Evolutionary conservation across 2,888 invertebrate species (phyloP), one percentile per base, ranked within the genome.

Genomic region (Callinectes sapidus): DNA sequence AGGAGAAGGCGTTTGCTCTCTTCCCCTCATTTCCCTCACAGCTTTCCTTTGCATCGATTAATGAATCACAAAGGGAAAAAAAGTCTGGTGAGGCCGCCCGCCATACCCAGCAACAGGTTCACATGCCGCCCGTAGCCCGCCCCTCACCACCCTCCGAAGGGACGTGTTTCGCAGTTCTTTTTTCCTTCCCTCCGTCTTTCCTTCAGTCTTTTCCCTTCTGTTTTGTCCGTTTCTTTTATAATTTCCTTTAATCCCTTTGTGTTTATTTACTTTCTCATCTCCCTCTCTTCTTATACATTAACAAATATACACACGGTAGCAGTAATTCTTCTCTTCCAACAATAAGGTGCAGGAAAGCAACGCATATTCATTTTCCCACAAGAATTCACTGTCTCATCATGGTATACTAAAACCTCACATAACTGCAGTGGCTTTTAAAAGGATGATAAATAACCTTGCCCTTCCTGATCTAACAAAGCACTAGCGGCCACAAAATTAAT

Each of bases 61-160:
- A 71, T 71, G 71, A 71, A 71, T 71, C 28, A 71, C 71, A 71
- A 71, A 71, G 28, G 71, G 5, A 39, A 28, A 71, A 10, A 71
- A 10, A 71, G n/a, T 71, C 71, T 28, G 28, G 5, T 28, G 71
- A 71, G 71, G 71, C 71, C 71, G 28, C 71, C 71, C 71, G n/a
- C 13, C 71, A 71, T 71, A 71, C 71, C 71, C 71, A 28, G 71
- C 71, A 71, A 71, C 71, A 71, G 71, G 71, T 71, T 28, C 71
- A 28, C 71, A 71, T 13, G 71, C 71, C 71, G 28, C 71, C 71
- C 61, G 61, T 23, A 23, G 28, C 71, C 71, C 71, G 71, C 28
- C 71, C 71, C 71, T 28, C 71, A 2, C 28, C n/a, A n/a, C 28
- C 71, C 71, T 23, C 61, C 5, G 18, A 61, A 13, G 61, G 3